Base-by-base conservation (phyloP, 1,140 invertebrate genomes). In the Mizuhopecten yessoensis region DNA sequence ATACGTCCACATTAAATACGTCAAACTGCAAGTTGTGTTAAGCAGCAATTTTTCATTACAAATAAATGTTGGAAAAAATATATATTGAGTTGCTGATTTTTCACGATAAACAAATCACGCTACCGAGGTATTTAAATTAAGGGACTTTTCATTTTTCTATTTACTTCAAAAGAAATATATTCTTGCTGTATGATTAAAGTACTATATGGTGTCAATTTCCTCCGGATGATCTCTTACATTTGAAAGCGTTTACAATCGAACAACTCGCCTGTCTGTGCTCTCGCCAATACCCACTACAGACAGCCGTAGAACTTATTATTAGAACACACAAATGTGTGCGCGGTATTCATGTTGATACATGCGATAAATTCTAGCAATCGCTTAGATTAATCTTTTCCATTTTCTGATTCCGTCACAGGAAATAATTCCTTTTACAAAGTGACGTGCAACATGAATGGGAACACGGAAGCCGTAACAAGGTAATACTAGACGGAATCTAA, bases 381-480 rank as follows among this genome's bases (percentile, higher is more conserved):
- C 23, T 75, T 75, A 75, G 57, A 75, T 75, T 75, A 75, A 75
- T 75, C 57, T 75, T 23, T 75, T 75, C 17, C 23, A 75, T 75
- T 75, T 75, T 75, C 57, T 75, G 57, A 75, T 75, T 75, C 57
- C 57, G 57, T 75, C 57, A 75, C 57, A 75, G n/a, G 57, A 75
- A 49, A 75, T 75, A 75, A 75, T 29, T 75, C 5, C 57, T 75
- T 75, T 75, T 75, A 75, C 57, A 75, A 75, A 17, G 57, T 75
- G 57, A 75, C 57, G 57, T 75, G n/a, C n/a, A n/a, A 75, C 29
- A 75, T 75, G 57, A 75, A 75, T 75, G 57, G 57, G 57, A 75
- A 75, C n/a, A 75, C 57, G 23, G 57, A 75, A 75, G 9, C n/a
- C 23, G 23, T 75, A 75, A 75, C 57, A n/a, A 75, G 57, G 29